Conservation (phyloP, 2,888 invertebrate species). For the Coelogynopora nodosa region DNA sequence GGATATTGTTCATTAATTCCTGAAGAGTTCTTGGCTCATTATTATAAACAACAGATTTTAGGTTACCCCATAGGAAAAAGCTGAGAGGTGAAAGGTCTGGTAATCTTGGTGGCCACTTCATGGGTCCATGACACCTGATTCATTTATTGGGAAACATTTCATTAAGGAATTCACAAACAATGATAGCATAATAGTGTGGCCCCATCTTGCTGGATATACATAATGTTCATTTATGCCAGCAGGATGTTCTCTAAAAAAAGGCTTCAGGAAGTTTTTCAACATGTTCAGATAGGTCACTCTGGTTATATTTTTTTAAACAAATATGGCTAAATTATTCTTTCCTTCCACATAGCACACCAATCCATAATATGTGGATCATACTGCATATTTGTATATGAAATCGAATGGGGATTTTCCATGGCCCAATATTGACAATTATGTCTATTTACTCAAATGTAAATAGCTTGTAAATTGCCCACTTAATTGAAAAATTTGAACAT, state of each 20-base stretch:
- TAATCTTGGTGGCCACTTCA: background rate
- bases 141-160: constrained; percentile 6
- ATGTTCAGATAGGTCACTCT: constrained; percentile 21
- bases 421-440: constrained; percentile 7
- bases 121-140: background rate
- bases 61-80: constrained; percentile 12
- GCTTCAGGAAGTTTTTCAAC: constrained; percentile 17
- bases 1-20: background rate
- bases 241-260: constrained; percentile 1
- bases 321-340: constrained; percentile 10
- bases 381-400: constrained; percentile 16
- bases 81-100: constrained; percentile 2
- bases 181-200: constrained; percentile 9
- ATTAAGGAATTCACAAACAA: constrained; percentile 8
- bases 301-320: background rate
- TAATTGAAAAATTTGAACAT: constrained; percentile 5
- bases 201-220: constrained; percentile 5
- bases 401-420: constrained; percentile 3
- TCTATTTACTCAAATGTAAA: no score
- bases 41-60: constrained; percentile 21
- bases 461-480: no score
- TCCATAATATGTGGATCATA: background rate
- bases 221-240: constrained; percentile 1
- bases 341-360: background rate
- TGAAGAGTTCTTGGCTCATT: constrained; percentile 12